phyloP scores from a whole-genome alignment of 2,797 vertebrate genomes.

The Carcharodon carcharias region DNA sequence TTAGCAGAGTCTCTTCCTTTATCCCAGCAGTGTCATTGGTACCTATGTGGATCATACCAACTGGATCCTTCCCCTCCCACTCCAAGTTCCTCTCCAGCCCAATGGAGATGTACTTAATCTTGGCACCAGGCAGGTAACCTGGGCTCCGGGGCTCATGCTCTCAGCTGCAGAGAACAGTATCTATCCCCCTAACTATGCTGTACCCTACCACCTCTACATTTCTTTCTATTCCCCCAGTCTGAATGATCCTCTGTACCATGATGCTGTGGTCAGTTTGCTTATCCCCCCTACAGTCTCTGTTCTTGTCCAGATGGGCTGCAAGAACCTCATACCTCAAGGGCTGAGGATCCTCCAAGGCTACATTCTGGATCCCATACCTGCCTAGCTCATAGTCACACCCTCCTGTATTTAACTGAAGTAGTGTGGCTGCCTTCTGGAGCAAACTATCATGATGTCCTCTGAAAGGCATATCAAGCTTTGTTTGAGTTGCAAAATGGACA shows the following conservation, averaged over 20 bases:
- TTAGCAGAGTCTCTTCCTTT: neutral
- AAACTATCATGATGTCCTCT: neutral
- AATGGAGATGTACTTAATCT: too few relatives aligned
- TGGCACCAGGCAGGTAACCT: neutral
- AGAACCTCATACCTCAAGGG: too few relatives aligned
- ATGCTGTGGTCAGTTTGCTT: neutral
- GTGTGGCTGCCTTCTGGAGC: neutral
- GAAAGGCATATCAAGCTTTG: neutral
- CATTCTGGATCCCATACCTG: neutral
- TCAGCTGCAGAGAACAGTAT: neutral
- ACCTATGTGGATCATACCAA: neutral
- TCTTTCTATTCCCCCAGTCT: neutral
- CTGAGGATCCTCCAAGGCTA: too few relatives aligned
- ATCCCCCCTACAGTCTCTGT: neutral
- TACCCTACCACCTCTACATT: neutral
- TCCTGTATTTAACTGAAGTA: neutral
- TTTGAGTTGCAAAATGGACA: neutral
- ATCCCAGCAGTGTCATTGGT: neutral
- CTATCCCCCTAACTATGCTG: neutral
- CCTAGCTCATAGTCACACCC: neutral
- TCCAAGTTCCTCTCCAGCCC: neutral
- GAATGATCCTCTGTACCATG: neutral
- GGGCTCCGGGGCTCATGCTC: neutral
- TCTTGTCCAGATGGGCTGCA: neutral
- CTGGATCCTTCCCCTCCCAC: neutral